Percentiles rank a stretch among this genome's conserved stretches.
These are phyloP conservation scores for Bombus balteatus DNA, from an alignment of 1,140 invertebrate species.

Conservation along the genomic window DNA sequence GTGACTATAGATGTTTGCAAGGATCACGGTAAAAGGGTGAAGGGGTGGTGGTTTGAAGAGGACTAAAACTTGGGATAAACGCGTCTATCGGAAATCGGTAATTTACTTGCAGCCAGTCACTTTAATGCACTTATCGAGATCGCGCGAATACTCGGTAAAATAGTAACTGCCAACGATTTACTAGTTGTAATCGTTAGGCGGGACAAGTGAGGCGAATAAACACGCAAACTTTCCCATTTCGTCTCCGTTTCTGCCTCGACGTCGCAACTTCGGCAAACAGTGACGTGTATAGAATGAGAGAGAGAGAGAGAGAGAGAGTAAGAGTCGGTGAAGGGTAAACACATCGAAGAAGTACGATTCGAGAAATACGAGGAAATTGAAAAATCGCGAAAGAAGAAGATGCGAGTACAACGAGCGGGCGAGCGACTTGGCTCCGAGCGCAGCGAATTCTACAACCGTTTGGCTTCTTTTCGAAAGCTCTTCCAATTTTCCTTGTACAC, in stretches of 20 bases:
- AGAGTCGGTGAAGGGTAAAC: conserved; percentile 1
- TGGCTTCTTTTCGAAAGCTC: conserved; percentile 38
- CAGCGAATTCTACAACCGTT: conserved; percentile 41
- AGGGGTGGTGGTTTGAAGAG: not conserved
- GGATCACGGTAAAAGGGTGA: not conserved
- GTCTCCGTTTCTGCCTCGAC: not conserved
- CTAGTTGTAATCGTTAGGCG: not conserved
- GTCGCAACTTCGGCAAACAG: not conserved
- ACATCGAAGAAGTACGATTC: not conserved
- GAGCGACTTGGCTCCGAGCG: not conserved
- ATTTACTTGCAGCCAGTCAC: not conserved
- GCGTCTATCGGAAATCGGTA: not conserved
- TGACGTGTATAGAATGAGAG: not conserved
- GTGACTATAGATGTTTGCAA: not conserved
- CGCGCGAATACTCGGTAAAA: not conserved
- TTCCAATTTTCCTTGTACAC: conserved; percentile 44
- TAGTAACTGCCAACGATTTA: not conserved
- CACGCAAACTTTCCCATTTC: not conserved
- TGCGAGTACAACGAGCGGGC: not conserved
- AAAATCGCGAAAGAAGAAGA: conserved; percentile 20
- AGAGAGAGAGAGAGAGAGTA: not conserved
- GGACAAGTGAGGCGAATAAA: not conserved
- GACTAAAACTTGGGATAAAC: not conserved
- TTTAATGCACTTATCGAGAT: not conserved
- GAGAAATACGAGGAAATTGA: conserved; percentile 35